Evolutionary conservation across 2,113 vertebrate species (phyloP), one percentile per base, ranked within the genome.

Genomic region (Dunckerocampus dactyliophorus): DNA sequence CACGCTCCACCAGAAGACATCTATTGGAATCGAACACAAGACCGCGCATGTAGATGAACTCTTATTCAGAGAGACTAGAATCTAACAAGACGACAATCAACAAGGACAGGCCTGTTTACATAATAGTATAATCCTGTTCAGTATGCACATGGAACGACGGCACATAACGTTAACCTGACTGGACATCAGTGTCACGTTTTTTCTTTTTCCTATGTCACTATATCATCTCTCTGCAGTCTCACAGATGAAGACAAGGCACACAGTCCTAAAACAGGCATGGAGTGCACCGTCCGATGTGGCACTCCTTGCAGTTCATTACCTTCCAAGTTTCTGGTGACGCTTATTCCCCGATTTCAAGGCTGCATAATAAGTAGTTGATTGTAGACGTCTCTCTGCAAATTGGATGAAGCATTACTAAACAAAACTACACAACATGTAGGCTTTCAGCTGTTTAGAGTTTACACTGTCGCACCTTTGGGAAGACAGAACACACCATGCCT

Each of bases 331-430:
- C 74, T 62, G 88, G 74, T 95, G 90, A 47, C 65, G 61, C 28
- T 86, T 86, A 2, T 90, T 89, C 28, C 92, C 86, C 0, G 93
- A 95, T 62, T 92, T 95, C 53, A 98, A 75, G 59, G 94, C 93
- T 0, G 93, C 92, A 10, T 95, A 67, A 98, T 93, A 45, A 99
- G 57, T 8, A 99, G 65, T 73, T 93, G 95, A 83, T 74, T 93
- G 89, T 98, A 96, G 84, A 98, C 0, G 10, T 99, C 97, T 71
- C 96, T 95, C 97, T 99, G 88, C 10, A 84, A 82, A 75, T 24
- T 20, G 47, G 47, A 80, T 71, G 58, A 65, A 59, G 1, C 55
- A 54, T 76, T 71, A 68, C 67, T 57, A 46, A 65, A 74, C 47
- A 74, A 20, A 39, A 59, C n/a, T 39, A 37, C 31, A 31, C n/a